Evolutionary conservation across 2,888 invertebrate species (phyloP).

Genomic region (Phyto melanocephala): DNA sequence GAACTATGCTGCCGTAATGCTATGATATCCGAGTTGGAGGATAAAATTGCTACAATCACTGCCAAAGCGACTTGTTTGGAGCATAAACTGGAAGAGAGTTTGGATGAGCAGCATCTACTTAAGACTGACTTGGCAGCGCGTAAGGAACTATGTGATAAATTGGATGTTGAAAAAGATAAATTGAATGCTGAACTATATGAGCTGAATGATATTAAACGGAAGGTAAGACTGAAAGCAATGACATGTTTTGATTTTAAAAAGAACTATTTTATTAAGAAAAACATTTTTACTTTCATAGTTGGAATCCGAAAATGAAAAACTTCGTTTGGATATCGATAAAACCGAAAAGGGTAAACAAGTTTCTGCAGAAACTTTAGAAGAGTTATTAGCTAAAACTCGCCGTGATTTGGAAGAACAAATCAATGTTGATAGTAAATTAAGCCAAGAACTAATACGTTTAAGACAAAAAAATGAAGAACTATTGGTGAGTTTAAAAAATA

Average conservation of each 20-base stretch:
- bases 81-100: constrained; percentile 82
- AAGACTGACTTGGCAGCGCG: constrained; percentile 83
- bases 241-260: too few species aligned
- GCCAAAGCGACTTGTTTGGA: constrained; percentile 83
- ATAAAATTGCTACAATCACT: constrained; percentile 80
- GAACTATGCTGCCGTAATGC: constrained; percentile 81
- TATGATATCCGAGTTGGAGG: constrained; percentile 81
- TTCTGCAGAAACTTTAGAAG: constrained; percentile 81
- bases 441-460: constrained; percentile 73
- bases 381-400: constrained; percentile 81
- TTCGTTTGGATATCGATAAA: constrained; percentile 75
- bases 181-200: constrained; percentile 81
- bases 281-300: constrained; percentile 75
- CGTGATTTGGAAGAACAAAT: constrained; percentile 80
- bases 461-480: constrained; percentile 71
- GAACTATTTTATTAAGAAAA: too few species aligned
- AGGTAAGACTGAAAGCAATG: too few species aligned
- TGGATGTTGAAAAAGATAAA: constrained; percentile 85
- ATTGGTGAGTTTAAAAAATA: constrained; percentile 68
- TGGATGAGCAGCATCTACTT: constrained; percentile 81
- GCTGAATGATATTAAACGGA: constrained; percentile 76
- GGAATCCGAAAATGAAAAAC: constrained; percentile 79
- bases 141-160: constrained; percentile 82
- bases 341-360: constrained; percentile 71
- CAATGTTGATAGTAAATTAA: constrained; percentile 70